Base-by-base conservation (phyloP, 2,888 invertebrate genomes). In the Eupeodes luniger region DNA sequence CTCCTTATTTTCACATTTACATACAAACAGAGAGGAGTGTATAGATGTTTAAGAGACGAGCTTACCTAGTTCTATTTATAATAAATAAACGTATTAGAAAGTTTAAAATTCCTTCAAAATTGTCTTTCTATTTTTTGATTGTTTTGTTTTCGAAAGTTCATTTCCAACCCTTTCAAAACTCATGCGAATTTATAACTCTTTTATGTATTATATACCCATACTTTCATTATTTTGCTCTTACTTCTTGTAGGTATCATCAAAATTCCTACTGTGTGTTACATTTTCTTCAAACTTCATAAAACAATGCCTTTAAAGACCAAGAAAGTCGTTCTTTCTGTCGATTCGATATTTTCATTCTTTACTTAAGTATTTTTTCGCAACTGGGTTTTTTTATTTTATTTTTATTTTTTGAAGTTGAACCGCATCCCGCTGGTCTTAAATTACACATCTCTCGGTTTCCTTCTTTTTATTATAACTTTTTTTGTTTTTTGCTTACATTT, bases 341-440 rank as follows among this genome's bases (percentile, higher is more conserved):
- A 61, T 67, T 51, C 70, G 61, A 61, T 74, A 55, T 51, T 36
- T 16, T 9, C 34, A 11, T 16, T 11, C 47, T 12, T 27, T 27
- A 27, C 9, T 59, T 40, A 40, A 2, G 9, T 40, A 19, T 5
- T 27, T 59, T 47, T 59, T 59, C 14, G 59, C 59, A 36, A 36
- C 34, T 14, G 9, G 14, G 40, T 40, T 14, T 57, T 57, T 67
- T 11, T 75, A 9, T 59, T 59, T 27, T 76, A 10, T 53, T 76
- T 53, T 53, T 27, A 27, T 72, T 47, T 55, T 62, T 59, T 55
- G 40, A 61, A 59, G 61, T 67, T 78, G 55, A 81, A 85, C 85
- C 77, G 51, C 81, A 85, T 78, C 86, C 82, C 81, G 75, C 70
- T 86, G 82, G 86, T 86, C 78, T 86, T 76, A 79, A 79, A 82